Conservation (phyloP, 2,888 invertebrate species). For the Choreutis nemorana region DNA sequence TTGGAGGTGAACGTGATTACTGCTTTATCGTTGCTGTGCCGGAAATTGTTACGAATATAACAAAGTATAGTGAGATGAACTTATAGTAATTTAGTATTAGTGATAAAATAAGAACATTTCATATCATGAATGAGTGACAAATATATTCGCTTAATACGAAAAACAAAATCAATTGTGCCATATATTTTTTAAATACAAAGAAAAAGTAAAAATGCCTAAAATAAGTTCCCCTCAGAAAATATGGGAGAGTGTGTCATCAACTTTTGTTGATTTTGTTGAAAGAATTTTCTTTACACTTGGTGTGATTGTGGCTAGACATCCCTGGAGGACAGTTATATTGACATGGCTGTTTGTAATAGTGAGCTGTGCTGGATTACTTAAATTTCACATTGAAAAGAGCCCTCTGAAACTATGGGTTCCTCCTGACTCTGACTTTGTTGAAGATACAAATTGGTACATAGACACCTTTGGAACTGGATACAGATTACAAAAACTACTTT, state of each 20-base stretch:
- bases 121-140: too few relatives aligned
- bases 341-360: constrained; percentile 64
- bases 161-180: too few relatives aligned
- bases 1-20: too few relatives aligned
- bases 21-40: too few relatives aligned
- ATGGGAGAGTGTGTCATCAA: constrained; percentile 49
- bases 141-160: too few relatives aligned
- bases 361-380: constrained; percentile 68
- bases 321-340: constrained; percentile 66
- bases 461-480: constrained; percentile 70
- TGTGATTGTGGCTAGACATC: constrained; percentile 64
- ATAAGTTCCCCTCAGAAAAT: constrained; percentile 39
- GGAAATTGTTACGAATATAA: too few relatives aligned
- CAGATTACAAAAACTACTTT: constrained; percentile 68
- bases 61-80: too few relatives aligned
- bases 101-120: too few relatives aligned
- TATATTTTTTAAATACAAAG: constrained; percentile 2
- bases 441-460: constrained; percentile 77
- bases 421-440: constrained; percentile 72
- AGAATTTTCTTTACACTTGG: constrained; percentile 67
- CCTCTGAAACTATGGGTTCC: constrained; percentile 82
- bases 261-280: constrained; percentile 49
- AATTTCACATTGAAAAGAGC: constrained; percentile 77
- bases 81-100: too few relatives aligned
- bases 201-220: constrained; percentile 28